Base-by-base conservation (phyloP, 2,113 vertebrate species). In the Forbesichthys papilliferus region DNA sequence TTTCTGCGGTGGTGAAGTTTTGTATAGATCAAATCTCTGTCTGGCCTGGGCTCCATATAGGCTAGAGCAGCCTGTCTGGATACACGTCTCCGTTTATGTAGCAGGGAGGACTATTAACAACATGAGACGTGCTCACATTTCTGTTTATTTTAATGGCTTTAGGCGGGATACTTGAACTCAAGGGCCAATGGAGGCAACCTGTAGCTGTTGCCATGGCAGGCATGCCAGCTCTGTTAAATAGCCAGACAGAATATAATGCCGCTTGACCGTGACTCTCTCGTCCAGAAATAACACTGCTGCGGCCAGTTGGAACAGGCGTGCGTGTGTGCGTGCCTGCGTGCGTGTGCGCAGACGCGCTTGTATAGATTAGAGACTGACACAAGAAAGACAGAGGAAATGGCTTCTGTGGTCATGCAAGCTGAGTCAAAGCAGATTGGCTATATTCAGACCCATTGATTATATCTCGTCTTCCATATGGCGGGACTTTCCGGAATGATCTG, bases 131-230 rank as follows among this genome's bases (percentile, higher is more conserved):
- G 52, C 18, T 83, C 82, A 79, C 74, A 85, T 85, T 76, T 74
- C 52, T 71, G 77, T 86, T 84, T 87, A 87, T 88, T 88, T 86
- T 79, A 64, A 86, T 79, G 74, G 66, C 61, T 82, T 77, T 82
- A 74, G 75, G 72, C 78, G 72, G 64, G 9, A 62, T 78, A 69
- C 75, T 46, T 62, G 64, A 48, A 77, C 72, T 64, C 68, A 49
- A 3, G 11, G 66, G 48, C 79, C 57, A 48, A 64, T 64, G 48
- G 67, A 71, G 46, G 68, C 74, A 61, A 64, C 75, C 7, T 0
- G n/a, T 60, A 71, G 66, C 66, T 82, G 69, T 61, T 64, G 66
- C 72, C 57, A 58, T 36, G 20, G 66, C 77, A 64, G 59, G 56
- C 69, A 27, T 61, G 60, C 64, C 8, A 54, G 55, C 72, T 78